Percentiles rank a stretch among this genome's conserved stretches.
phyloP scores from a whole-genome alignment of 2,113 vertebrate genomes.

The Lynx canadensis region DNA sequence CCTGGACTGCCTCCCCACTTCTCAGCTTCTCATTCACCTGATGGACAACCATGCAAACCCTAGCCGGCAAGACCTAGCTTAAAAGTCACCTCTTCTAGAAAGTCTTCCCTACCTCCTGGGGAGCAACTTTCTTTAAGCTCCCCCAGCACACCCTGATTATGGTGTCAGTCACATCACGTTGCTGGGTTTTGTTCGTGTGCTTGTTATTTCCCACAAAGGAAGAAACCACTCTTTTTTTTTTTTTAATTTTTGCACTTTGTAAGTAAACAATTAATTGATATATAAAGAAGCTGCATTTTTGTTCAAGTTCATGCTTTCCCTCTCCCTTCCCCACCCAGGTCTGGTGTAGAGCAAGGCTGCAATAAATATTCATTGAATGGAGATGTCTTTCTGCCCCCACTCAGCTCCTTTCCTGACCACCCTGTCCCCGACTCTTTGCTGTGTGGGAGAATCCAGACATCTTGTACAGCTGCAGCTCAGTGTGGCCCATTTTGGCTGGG shows the following conservation, averaged over 20 bases:
- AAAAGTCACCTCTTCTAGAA: neutral
- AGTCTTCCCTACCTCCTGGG: neutral
- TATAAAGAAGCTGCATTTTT: slow-evolving; percentile 28
- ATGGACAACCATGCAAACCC: neutral
- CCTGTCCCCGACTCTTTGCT: neutral
- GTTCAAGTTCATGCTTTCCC: neutral
- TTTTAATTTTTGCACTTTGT: neutral
- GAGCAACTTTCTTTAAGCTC: neutral
- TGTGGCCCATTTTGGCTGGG: slow-evolving; percentile 53
- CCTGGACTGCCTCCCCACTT: neutral
- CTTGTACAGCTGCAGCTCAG: slow-evolving; percentile 61
- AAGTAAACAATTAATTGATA: neutral
- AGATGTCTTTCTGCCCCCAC: neutral
- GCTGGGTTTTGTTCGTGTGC: neutral
- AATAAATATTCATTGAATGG: neutral
- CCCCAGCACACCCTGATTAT: neutral
- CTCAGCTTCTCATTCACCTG: neutral
- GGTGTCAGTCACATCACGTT: neutral
- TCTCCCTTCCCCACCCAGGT: neutral
- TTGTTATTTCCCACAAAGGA: neutral
- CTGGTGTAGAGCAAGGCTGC: neutral
- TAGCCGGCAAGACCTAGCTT: neutral
- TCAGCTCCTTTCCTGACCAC: neutral
- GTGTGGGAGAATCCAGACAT: slow-evolving; percentile 63
- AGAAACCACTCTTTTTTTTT: neutral